Conservation (phyloP, 2,888 invertebrate species). For the Troides helena region DNA sequence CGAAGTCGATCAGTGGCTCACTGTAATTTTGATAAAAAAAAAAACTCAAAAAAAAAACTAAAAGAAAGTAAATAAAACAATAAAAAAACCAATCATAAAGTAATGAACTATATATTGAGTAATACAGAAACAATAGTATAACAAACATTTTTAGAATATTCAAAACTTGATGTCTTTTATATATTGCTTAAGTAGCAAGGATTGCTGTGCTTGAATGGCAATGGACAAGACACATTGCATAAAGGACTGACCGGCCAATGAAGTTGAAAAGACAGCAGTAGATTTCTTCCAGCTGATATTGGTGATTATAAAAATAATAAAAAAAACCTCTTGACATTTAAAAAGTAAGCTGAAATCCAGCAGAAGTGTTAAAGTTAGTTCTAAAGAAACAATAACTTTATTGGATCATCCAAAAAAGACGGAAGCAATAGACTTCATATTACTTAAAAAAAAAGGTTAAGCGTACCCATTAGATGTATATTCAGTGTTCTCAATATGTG, state of each 20-base stretch:
- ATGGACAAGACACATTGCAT: not conserved
- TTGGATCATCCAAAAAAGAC: no score
- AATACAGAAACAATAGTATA: not conserved
- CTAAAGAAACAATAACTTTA: no score
- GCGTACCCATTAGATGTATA: constrained; percentile 65
- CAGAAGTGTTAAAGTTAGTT: not conserved
- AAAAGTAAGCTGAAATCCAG: no score
- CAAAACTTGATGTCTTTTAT: no score
- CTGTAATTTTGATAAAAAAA: constrained; percentile 45
- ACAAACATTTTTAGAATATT: no score
- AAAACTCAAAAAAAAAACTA: constrained; percentile 37
- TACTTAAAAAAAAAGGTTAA: not conserved
- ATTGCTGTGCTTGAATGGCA: constrained; percentile 3
- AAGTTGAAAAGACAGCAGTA: no score
- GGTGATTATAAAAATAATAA: no score
- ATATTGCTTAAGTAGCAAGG: no score
- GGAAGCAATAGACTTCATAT: no score
- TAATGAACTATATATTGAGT: not conserved
- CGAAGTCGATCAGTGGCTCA: constrained; percentile 73
- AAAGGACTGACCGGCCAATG: no score
- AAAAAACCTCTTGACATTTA: no score
- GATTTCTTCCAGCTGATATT: no score
- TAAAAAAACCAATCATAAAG: not conserved
- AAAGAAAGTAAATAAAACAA: not conserved
- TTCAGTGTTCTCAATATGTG: constrained; percentile 64